These are phyloP conservation scores for Lates japonicus DNA, from an alignment of 2,797 vertebrate species.

Conservation along the genomic window DNA sequence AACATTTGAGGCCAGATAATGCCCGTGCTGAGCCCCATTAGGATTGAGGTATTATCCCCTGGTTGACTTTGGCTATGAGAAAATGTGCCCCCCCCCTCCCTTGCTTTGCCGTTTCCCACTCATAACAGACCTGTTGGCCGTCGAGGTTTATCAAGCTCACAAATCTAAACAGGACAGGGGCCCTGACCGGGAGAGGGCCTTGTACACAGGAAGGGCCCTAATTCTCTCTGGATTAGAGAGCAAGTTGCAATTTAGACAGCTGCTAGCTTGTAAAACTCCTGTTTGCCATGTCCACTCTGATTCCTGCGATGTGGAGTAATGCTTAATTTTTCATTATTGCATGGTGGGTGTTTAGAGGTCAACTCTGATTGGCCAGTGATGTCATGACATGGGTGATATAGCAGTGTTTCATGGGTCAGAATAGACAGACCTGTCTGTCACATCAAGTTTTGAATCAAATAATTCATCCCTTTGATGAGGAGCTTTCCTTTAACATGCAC, in stretches of 20 bases:
- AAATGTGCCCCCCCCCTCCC: slow-evolving; percentile 67
- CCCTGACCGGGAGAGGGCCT: slow-evolving; percentile 77
- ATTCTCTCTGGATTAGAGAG: slow-evolving; percentile 85
- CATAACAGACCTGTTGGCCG: slow-evolving; percentile 88
- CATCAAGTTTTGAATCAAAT: background rate
- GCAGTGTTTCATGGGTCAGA: too few species aligned
- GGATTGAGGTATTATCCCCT: slow-evolving; percentile 84
- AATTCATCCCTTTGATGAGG: background rate
- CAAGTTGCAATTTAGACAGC: slow-evolving; percentile 84
- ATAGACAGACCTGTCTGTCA: too few species aligned
- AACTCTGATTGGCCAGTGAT: background rate
- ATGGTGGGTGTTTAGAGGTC: background rate
- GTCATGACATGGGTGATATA: background rate
- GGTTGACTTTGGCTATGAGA: slow-evolving; percentile 86
- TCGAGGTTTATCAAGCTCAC: slow-evolving; percentile 85
- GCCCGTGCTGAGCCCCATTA: slow-evolving; percentile 84
- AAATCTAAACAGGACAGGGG: slow-evolving; percentile 87
- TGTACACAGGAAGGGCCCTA: slow-evolving; percentile 85
- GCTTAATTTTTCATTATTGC: background rate
- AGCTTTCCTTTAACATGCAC: background rate
- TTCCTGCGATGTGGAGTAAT: background rate
- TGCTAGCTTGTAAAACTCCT: slow-evolving; percentile 68
- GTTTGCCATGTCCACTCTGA: slow-evolving; percentile 17
- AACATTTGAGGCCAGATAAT: slow-evolving; percentile 81
- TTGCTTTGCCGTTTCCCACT: slow-evolving; percentile 81